phyloP scores from a whole-genome alignment of 1,140 invertebrate species.

The Choristoneura fumiferana region DNA sequence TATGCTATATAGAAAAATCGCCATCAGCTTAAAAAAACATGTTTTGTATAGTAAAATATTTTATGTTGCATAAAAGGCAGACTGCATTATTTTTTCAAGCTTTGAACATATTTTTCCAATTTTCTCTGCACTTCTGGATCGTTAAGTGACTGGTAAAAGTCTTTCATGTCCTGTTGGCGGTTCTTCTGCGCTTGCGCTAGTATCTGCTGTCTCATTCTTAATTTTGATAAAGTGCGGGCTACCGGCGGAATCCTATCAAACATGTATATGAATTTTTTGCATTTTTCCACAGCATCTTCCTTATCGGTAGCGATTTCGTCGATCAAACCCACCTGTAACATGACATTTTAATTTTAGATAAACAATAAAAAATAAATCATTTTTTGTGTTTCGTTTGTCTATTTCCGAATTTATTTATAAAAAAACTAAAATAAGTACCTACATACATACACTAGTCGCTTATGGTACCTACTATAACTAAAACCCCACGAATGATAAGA shows the following conservation, averaged over 20 bases:
- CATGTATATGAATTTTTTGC: slow-evolving; percentile 80
- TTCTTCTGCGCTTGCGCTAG: slow-evolving; percentile 79
- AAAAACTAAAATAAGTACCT: too few species aligned
- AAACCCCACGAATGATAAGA: too few species aligned
- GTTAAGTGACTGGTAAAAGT: slow-evolving; percentile 78
- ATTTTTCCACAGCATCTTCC: slow-evolving; percentile 81
- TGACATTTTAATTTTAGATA: not conserved
- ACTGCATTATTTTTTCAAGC: slow-evolving; percentile 26
- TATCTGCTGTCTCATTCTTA: slow-evolving; percentile 74
- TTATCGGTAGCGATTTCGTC: slow-evolving; percentile 86
- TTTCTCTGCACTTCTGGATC: slow-evolving; percentile 81
- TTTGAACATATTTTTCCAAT: slow-evolving; percentile 81
- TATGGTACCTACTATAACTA: too few species aligned
- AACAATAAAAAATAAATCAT: too few species aligned
- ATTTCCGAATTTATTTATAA: too few species aligned
- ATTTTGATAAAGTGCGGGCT: slow-evolving; percentile 81
- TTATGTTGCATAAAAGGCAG: too few species aligned
- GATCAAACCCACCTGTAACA: slow-evolving; percentile 81
- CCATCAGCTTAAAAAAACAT: too few species aligned
- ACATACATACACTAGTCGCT: too few species aligned
- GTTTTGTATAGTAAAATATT: too few species aligned
- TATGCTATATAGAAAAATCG: too few species aligned
- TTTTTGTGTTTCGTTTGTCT: too few species aligned
- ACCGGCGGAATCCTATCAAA: slow-evolving; percentile 80
- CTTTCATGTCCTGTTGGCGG: slow-evolving; percentile 78